Evolutionary conservation across 2,113 vertebrate genomes (phyloP).

Genomic region (Mesoclemmys tuberculata): DNA sequence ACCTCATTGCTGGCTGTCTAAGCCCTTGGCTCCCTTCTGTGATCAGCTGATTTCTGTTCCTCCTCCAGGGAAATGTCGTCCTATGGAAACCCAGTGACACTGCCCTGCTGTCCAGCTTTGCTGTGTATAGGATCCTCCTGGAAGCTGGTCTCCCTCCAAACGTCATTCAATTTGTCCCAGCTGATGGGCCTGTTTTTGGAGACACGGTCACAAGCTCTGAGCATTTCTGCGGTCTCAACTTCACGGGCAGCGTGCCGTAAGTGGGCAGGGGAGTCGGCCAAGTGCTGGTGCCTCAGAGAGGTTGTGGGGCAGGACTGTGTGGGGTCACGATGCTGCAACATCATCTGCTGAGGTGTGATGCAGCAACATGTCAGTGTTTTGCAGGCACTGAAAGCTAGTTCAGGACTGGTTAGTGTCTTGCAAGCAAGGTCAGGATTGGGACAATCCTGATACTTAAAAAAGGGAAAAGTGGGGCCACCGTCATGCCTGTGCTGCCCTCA

Average conservation of each 20-base stretch:
- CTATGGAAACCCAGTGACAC: conserved; percentile 97
- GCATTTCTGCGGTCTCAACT: conserved; percentile 94
- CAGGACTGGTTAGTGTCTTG: neutral
- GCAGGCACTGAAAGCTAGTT: accelerated
- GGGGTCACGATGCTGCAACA: accelerated
- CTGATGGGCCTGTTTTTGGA: conserved; percentile 90
- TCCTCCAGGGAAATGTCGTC: conserved; percentile 92
- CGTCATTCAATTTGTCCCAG: conserved; percentile 93
- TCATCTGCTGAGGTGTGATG: accelerated
- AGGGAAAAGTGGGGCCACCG: neutral
- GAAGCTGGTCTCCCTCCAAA: conserved; percentile 91
- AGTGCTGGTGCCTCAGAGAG: neutral
- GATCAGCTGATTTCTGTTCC: accelerated
- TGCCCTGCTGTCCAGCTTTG: conserved; percentile 90
- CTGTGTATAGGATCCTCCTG: conserved; percentile 86
- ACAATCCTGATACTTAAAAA: neutral
- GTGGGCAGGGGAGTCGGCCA: neutral
- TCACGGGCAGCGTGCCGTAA: conserved; percentile 97
- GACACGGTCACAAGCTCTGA: conserved; percentile 87
- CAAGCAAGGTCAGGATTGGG: neutral
- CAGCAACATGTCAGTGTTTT: accelerated
- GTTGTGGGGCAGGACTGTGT: neutral
- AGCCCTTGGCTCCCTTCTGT: too few species aligned
- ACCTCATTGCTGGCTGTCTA: neutral
- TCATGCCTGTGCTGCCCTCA: neutral